Conservation (phyloP, 2,797 vertebrate species). For the Anguilla marmorata region DNA sequence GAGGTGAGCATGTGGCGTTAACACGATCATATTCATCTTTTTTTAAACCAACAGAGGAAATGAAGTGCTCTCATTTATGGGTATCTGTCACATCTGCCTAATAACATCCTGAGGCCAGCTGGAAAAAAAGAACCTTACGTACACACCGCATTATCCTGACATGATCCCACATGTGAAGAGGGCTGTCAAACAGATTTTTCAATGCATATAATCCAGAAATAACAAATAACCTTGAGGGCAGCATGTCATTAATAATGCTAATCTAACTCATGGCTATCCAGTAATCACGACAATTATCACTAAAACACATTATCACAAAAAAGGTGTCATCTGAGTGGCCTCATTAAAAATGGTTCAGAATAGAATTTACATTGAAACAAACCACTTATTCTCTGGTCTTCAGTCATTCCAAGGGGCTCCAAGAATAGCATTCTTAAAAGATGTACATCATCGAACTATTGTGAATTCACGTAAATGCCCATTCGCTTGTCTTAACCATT, state of each 20-base stretch:
- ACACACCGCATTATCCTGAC: background rate
- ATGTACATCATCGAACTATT: too few relatives aligned
- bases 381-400: background rate
- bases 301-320: background rate
- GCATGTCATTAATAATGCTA: background rate
- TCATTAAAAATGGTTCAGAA: background rate
- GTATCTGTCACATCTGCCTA: background rate
- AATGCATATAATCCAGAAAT: background rate
- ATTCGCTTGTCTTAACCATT: too few relatives aligned
- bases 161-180: background rate
- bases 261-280: background rate
- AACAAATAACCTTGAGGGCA: background rate
- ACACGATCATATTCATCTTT: background rate
- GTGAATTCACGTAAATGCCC: too few relatives aligned
- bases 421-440: too few relatives aligned
- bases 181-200: background rate
- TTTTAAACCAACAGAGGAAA: background rate
- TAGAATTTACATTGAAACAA: conserved; percentile 5
- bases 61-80: background rate
- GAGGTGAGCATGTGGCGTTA: background rate
- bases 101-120: background rate
- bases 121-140: background rate
- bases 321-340: background rate
- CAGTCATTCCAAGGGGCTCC: background rate
- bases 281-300: background rate